Base-by-base conservation (phyloP, 2,888 invertebrate genomes). In the Gortyna flavago region DNA sequence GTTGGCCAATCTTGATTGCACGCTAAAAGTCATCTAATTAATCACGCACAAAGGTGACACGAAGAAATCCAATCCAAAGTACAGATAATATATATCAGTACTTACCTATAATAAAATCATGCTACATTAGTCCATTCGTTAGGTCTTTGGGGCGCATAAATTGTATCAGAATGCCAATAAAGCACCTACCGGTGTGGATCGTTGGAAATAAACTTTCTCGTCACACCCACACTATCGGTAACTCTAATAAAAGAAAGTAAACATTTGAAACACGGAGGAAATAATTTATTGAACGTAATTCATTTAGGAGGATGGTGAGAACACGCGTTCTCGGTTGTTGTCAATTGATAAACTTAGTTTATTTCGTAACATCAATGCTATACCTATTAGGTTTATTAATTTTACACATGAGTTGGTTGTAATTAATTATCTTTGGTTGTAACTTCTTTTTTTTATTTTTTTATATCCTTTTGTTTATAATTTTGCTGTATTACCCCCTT, bases 221-320 rank as follows among this genome's bases (percentile, higher is more conserved):
- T 75, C 84, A 72, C 86, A 69, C 80, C 74, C 86, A 76, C 89
- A 77, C 85, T 83, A 86, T 89, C 88, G 89, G 90, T 86, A 89
- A 89, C 87, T 90, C 87, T 86, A 89, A 90, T 91, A 87, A 87
- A 91, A 88, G 92, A 92, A 91, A 92, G 90, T 88, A 91, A 90
- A 90, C 89, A 89, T 89, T 85, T 89, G 79, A 88, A 87, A 89
- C 85, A 83, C 84, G 79, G 84, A 81, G 86, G 75, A 85, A 90
- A 89, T 91, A 90, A 91, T 88, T 90, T 91, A 90, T 90, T 88
- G 85, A 87, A 83, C 88, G 90, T 91, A 88, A 89, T 90, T 90
- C 86, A 87, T 88, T 86, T 85, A 72, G 72, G 71, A 83, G 77
- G 70, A 78, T 68, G 88, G 89, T 91, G 80, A 70, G 57, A 80